Base-by-base conservation (phyloP, 1,140 invertebrate genomes). In the Zaprionus inermis region DNA sequence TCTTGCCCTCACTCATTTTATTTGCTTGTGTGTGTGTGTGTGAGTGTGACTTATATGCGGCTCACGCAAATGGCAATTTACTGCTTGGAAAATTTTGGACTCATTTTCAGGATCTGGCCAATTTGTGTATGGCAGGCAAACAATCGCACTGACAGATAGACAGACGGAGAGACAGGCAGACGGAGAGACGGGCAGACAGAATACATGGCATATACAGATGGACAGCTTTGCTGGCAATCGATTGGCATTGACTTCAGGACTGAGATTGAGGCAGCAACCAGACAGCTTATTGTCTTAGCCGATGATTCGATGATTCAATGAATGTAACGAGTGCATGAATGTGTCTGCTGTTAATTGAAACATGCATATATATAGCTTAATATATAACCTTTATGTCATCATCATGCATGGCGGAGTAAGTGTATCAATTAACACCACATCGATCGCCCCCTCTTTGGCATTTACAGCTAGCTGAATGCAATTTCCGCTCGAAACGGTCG, bases 51-150 rank as follows among this genome's bases (percentile, higher is more conserved):
- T 71, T 58, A 36, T 52, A 64, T 72, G 64, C 30, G 60, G 30
- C 69, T 66, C 61, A 76, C 61, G 57, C 73, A 76, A 76, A 76
- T 76, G 51, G 32, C 63, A 76, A 72, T 72, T 76, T 76, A 56
- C 61, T 67, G 73, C 69, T 66, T 68, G 64, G 56, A 41, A 60
- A 71, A 60, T 71, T 65, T 76, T 49, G n/a, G 36, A 55, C 46
- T 71, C 32, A 58, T 57, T 54, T 54, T 70, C 44, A 56, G 36
- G 34, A 54, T 30, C 67, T 55, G 14, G n/a, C 51, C 49, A 58
- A 66, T 67, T 58, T 72, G 18, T 41, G 22, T 52, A 16, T 64
- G 46, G 18, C 32, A 36, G 49, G 7, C 32, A 54, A 18, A 22
- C 28, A 61, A 46, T 10, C 14, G 16, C 14, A 60, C 10, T 20